These are phyloP conservation scores for Aphidius ervi DNA, from an alignment of 1,140 invertebrate species.

Conservation along the genomic window DNA sequence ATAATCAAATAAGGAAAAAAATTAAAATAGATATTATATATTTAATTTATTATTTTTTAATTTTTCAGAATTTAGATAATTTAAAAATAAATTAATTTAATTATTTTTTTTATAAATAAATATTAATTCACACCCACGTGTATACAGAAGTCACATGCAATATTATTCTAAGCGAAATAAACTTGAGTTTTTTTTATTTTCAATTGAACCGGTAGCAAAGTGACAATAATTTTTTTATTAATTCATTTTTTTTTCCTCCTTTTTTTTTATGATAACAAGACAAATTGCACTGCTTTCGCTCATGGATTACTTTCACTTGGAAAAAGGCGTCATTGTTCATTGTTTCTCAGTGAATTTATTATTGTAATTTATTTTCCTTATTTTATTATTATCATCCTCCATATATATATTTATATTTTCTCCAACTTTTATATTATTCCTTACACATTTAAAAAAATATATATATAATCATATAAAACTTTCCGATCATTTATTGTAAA, in stretches of 20 bases:
- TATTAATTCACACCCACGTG: background rate
- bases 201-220: background rate
- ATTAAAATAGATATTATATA: too few species aligned
- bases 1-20: too few species aligned
- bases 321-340: conserved; percentile 23
- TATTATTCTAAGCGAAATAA: background rate
- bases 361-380: conserved; percentile 8
- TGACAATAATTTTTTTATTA: background rate
- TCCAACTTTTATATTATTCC: background rate
- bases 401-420: background rate
- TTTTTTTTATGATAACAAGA: conserved; percentile 15
- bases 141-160: background rate
- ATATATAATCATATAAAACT: too few species aligned
- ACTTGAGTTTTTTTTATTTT: background rate
- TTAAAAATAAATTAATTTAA: too few species aligned
- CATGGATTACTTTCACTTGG: conserved; percentile 31
- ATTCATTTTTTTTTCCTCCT: too few species aligned
- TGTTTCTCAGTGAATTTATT: conserved; percentile 25
- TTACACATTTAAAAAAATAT: background rate
- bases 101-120: too few species aligned
- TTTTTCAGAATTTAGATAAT: too few species aligned
- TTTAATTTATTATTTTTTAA: too few species aligned
- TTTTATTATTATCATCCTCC: background rate
- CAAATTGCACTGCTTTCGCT: conserved; percentile 24
- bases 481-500: too few species aligned